phyloP scores from a whole-genome alignment of 2,797 vertebrate species.

The Myotis myotis region DNA sequence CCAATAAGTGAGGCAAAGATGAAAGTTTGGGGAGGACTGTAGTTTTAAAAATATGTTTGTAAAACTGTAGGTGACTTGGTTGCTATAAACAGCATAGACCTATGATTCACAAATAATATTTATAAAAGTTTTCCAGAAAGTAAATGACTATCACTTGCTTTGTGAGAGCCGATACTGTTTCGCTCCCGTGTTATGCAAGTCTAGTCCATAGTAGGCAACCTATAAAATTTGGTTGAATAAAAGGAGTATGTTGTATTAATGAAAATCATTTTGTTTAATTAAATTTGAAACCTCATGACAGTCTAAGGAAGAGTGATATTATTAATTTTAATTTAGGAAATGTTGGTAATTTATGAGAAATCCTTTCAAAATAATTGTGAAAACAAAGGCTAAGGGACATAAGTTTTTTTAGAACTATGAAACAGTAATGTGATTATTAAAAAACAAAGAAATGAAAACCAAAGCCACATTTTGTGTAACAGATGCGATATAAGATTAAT shows the following conservation, averaged over 20 bases:
- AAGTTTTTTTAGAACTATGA: not conserved
- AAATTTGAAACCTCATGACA: not conserved
- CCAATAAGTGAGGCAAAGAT: not conserved
- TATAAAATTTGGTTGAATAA: not conserved
- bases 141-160: not conserved
- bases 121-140: not conserved
- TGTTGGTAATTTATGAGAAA: not conserved
- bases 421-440: not conserved
- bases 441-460: not conserved
- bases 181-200: not conserved
- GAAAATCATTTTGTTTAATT: not conserved
- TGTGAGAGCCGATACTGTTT: not conserved
- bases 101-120: not conserved
- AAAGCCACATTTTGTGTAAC: not conserved
- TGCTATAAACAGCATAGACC: not conserved
- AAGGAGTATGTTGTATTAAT: not conserved
- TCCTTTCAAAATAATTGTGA: constrained; percentile 33
- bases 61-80: not conserved
- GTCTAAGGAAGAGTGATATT: not conserved
- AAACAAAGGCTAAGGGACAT: not conserved
- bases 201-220: not conserved
- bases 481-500: not conserved
- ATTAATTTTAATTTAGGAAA: constrained; percentile 36
- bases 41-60: constrained; percentile 5
- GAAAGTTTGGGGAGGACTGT: not conserved